Evolutionary conservation across 2,113 vertebrate species (phyloP).

Genomic region (Ivindomyrus marchei): DNA sequence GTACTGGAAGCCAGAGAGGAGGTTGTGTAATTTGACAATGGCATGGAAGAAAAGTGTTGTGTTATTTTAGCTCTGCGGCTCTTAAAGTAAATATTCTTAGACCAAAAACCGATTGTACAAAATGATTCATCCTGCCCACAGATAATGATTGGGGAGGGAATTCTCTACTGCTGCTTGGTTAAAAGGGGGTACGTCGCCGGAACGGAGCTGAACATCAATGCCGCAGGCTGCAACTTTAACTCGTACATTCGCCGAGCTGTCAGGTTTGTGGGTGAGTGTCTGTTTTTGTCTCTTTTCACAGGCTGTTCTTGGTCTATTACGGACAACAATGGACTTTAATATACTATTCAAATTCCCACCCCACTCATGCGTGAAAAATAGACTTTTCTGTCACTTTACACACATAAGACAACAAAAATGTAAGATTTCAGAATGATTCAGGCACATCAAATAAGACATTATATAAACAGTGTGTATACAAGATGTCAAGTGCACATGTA

Average conservation of each 20-base stretch:
- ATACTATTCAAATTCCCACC: neutral
- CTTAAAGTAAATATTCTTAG: neutral
- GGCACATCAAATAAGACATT: neutral
- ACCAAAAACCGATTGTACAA: neutral
- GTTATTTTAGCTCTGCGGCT: neutral
- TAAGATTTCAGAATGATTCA: neutral
- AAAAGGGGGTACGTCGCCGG: conserved; percentile 71
- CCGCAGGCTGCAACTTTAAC: conserved; percentile 97
- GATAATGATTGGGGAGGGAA: conserved; percentile 97
- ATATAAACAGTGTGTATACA: neutral
- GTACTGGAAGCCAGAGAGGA: neutral
- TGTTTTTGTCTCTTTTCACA: neutral
- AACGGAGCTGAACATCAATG: conserved; percentile 87
- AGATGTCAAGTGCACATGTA: neutral
- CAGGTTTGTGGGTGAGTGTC: conserved; percentile 81
- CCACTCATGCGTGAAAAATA: neutral
- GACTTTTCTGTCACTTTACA: neutral
- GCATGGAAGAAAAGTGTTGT: neutral
- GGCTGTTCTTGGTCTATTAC: neutral
- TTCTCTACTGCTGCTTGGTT: conserved; percentile 91
- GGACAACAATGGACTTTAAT: neutral
- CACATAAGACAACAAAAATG: neutral
- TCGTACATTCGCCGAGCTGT: conserved; percentile 92
- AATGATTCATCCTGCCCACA: conserved; percentile 45
- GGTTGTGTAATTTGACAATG: no score